phyloP scores from a whole-genome alignment of 2,113 vertebrate genomes.

The Ciconia boyciana region DNA sequence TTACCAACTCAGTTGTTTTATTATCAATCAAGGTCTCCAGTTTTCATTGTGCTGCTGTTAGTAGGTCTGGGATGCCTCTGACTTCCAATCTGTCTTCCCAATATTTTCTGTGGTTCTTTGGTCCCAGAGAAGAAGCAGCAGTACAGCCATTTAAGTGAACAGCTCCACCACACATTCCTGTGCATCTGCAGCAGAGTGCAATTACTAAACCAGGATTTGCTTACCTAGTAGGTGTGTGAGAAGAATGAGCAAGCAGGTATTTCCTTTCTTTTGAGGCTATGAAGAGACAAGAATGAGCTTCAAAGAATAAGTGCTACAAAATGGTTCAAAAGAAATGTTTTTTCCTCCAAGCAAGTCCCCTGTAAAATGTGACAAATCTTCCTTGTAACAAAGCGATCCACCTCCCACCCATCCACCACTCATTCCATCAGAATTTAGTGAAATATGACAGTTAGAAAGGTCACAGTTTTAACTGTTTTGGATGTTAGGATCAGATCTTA shows the following conservation, averaged over 20 bases:
- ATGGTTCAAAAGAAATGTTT: not conserved
- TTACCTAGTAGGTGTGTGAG: not conserved
- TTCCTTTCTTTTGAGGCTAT: not conserved
- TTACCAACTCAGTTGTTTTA: constrained; percentile 23
- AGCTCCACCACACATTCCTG: not conserved
- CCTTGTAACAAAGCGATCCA: not conserved
- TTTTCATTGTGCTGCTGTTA: not conserved
- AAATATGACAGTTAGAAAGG: not conserved
- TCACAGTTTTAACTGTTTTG: not conserved
- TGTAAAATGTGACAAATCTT: not conserved
- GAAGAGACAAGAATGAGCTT: not conserved
- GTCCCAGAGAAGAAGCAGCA: not conserved
- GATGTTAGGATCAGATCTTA: not conserved
- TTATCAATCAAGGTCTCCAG: not conserved
- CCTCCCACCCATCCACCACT: not conserved
- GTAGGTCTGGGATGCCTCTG: not conserved
- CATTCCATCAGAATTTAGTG: not conserved
- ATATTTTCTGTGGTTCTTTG: not conserved
- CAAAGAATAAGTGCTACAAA: not conserved
- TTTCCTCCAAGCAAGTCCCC: not conserved
- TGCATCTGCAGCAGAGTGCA: not conserved
- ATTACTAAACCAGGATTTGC: not conserved
- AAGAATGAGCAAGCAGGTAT: not conserved
- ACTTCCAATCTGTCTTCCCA: not conserved
- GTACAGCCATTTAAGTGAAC: not conserved